Evolutionary conservation across 2,797 vertebrate genomes (phyloP), one percentile per base, ranked within the genome.

Genomic region (Lithobates pipiens): DNA sequence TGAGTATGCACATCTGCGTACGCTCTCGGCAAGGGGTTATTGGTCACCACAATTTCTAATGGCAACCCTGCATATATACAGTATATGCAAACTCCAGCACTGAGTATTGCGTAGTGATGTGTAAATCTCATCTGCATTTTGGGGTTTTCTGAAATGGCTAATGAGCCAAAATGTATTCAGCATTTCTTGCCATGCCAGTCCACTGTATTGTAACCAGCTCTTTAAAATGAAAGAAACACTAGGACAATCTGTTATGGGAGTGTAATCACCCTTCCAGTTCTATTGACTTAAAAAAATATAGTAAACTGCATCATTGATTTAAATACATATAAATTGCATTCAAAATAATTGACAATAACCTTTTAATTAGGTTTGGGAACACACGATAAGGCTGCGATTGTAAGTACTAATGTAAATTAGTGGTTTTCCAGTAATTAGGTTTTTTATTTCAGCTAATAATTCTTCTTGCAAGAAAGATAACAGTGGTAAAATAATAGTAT

Each of bases 391-490:
- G 21, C 42, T 13, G 67, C 50, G n/a, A 80, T 50, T 29, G 23
- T 70, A 46, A n/a, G 25, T 80, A 69, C 68, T 70, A 68, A n/a
- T 71, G 15, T 11, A 32, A 34, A 70, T 54, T n/a, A 23, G n/a
- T 44, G 34, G 27, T 67, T 70, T 70, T 44, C 42, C 39, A 80
- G 77, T 76, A 80, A 74, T 80, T 80, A 36, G 36, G 25, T 85
- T 54, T 77, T 85, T 80, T 34, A 75, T 80, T 73, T 70, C 11
- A 44, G n/a, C 29, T 80, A 65, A 74, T 76, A 69, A 36, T 76
- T 42, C 65, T 21, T 69, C 18, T 29, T 83, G 74, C 21, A 70
- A 25, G 74, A 50, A 44, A 67, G 42, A 46, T 23, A 32, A n/a
- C 7, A 15, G 82, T 54, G 27, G 39, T 69, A 76, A 76, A 83